Evolutionary conservation across 2,888 invertebrate species (phyloP), one percentile per base, ranked within the genome.

Genomic region (Leucophenga montana): DNA sequence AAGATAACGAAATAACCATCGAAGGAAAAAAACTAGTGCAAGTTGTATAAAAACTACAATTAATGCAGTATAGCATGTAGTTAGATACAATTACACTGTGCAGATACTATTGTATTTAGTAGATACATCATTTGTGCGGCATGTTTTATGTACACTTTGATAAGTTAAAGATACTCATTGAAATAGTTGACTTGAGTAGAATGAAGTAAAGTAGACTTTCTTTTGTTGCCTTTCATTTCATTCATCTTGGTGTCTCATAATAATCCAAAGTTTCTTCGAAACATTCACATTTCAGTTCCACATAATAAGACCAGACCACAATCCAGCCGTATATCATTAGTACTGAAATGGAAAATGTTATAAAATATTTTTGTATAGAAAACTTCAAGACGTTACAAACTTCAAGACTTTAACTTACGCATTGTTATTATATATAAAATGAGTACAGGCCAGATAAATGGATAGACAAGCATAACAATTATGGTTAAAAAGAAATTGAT

Each of bases 231-330:
- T 27, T 27, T 27, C 27, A 27, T 27, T 27, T 27, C 27, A 27
- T 27, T 3, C 39, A 39, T 39, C 39, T 3, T 8, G 39, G 53
- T 56, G 4, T 9, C 14, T 56, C 27, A 22, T 56, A 56, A 11
- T 20, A 56, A 0, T 80, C 82, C 39, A 39, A 39, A 39, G 39
- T 39, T 11, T 75, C 76, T 1, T 80, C 80, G 18, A 72, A 79
- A 70, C 39, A 61, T 27, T 74, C 73, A 59, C 71, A 82, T 1
- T 72, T 73, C 44, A 80, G 72, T 13, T 82, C 78, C 2, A 71
- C 61, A n/a, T 76, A 83, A 50, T 82, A 82, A 1, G 81, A 82
- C 67, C 68, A 83, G 13, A 81, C 62, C 4, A 82, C 68, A 11
- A 79, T 0, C 83, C 81, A 82, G 22, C 75, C 70, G 31, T 82